Percentiles rank a stretch among this genome's conserved stretches.
Evolutionary conservation across 1,140 invertebrate species (phyloP).

Genomic region (Anagrus nilaparvatae): DNA sequence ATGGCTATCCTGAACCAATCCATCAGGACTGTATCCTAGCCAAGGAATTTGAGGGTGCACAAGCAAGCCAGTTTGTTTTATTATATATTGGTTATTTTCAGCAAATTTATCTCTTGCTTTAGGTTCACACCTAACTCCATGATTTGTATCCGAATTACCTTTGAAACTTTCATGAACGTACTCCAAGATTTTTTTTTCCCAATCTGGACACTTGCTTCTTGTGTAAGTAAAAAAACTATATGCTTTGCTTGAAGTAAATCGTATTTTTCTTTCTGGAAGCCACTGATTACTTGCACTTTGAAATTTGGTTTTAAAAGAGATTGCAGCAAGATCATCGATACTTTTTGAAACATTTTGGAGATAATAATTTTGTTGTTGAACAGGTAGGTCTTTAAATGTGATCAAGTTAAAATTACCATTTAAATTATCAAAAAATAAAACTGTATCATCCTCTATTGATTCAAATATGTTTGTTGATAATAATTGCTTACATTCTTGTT

Average conservation of each 20-base stretch:
- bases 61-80: conserved; percentile 1
- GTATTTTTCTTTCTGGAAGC: background rate
- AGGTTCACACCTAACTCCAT: conserved; percentile 1
- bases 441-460: too few relatives aligned
- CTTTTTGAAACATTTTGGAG: background rate
- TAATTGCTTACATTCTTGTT: background rate
- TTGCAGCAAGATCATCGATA: too few relatives aligned
- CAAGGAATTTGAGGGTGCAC: conserved; percentile 7
- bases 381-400: background rate
- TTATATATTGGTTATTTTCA: background rate
- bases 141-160: conserved; percentile 1
- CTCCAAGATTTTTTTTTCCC: conserved; percentile 1
- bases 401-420: background rate
- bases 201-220: conserved; percentile 3
- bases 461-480: background rate
- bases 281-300: too few relatives aligned
- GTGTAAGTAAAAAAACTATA: background rate
- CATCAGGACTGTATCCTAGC: conserved; percentile 11
- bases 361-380: background rate
- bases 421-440: background rate
- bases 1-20: conserved; percentile 4
- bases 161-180: conserved; percentile 4
- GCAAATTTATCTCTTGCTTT: conserved; percentile 1
- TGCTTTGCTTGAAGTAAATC: background rate
- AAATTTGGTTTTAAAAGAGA: too few relatives aligned